Evolutionary conservation across 2,113 vertebrate genomes (phyloP).

Genomic region (Muntiacus reevesi): DNA sequence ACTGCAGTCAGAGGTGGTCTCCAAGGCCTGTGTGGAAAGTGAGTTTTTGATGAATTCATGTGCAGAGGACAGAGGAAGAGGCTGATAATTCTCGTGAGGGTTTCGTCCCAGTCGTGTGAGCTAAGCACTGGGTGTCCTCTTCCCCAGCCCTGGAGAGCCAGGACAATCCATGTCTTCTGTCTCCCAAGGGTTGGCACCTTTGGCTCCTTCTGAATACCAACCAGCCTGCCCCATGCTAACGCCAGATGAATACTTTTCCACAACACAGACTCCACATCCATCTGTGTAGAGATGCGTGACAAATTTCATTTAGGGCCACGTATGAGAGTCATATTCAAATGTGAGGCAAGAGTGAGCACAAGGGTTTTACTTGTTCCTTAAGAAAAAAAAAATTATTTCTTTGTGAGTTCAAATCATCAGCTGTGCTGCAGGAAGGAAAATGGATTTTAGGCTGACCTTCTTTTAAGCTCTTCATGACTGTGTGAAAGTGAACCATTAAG

Average conservation of each 20-base stretch:
- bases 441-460: background rate
- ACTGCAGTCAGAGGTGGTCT: background rate
- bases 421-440: background rate
- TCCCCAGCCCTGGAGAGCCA: background rate
- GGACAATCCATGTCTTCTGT: background rate
- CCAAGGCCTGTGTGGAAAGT: background rate
- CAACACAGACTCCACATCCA: constrained; percentile 46
- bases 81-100: background rate
- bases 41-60: background rate
- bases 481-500: background rate
- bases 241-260: background rate
- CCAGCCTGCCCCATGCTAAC: background rate
- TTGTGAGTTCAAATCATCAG: constrained; percentile 11
- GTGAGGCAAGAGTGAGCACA: constrained; percentile 29
- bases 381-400: background rate
- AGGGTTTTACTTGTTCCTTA: constrained; percentile 45
- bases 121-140: background rate
- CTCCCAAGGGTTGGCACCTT: background rate
- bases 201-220: background rate
- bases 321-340: constrained; percentile 31
- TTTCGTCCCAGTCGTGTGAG: fast-evolving
- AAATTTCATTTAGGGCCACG: constrained; percentile 22
- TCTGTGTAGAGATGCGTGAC: constrained; percentile 26
- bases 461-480: background rate
- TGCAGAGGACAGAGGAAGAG: background rate